Conservation (phyloP, 2,113 vertebrate genomes). For the Ranitomeya variabilis region DNA sequence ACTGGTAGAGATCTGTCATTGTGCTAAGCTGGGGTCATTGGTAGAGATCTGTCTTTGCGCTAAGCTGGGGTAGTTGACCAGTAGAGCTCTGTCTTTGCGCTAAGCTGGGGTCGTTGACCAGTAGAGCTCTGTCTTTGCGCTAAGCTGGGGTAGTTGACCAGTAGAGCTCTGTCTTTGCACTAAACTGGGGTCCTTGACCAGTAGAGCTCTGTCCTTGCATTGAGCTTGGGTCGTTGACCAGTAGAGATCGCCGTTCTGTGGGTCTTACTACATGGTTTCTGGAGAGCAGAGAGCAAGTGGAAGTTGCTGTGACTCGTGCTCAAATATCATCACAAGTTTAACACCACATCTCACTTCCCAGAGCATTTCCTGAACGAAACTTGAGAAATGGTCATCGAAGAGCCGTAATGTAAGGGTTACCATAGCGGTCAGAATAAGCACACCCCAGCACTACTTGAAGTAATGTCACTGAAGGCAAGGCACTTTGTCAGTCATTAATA, state of each 20-base stretch:
- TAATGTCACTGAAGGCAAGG: not conserved
- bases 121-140: not conserved
- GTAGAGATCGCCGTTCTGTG: not conserved
- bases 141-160: not conserved
- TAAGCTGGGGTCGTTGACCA: not conserved
- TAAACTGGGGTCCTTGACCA: not conserved
- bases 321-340: not conserved
- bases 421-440: not conserved
- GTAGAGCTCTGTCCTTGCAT: not conserved
- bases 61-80: too few relatives aligned
- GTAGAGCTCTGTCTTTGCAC: not conserved
- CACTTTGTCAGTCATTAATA: not conserved
- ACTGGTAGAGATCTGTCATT: too few relatives aligned
- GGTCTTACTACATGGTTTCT: not conserved
- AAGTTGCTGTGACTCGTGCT: not conserved
- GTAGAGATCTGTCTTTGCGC: too few relatives aligned
- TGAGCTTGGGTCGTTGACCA: not conserved
- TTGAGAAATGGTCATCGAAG: too few relatives aligned
- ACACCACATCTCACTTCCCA: not conserved
- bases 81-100: not conserved
- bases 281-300: not conserved
- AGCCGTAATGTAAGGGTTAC: not conserved
- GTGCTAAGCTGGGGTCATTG: too few relatives aligned
- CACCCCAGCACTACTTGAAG: not conserved
- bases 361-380: not conserved